These are phyloP conservation scores for Oeneis ivallda DNA, from an alignment of 2,888 invertebrate genomes.

Conservation along the genomic window DNA sequence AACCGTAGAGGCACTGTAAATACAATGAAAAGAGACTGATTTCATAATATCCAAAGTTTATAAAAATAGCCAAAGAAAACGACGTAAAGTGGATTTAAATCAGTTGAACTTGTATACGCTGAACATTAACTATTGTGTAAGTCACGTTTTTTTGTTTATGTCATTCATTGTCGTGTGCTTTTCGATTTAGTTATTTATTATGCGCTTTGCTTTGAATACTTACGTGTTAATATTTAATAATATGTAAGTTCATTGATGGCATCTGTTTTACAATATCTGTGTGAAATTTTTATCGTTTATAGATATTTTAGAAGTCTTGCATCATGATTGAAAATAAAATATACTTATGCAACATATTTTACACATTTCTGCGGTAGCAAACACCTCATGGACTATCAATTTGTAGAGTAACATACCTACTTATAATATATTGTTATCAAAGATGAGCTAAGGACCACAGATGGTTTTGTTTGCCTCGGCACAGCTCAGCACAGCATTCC, in stretches of 20 bases:
- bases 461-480: slow-evolving; percentile 40
- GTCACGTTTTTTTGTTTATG: slow-evolving; percentile 79
- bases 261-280: slow-evolving; percentile 29
- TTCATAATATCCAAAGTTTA: slow-evolving; percentile 75
- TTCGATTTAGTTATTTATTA: slow-evolving; percentile 52
- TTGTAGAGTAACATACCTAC: not conserved
- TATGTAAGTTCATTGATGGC: slow-evolving; percentile 34
- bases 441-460: slow-evolving; percentile 26
- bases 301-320: slow-evolving; percentile 32
- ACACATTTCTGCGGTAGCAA: not conserved
- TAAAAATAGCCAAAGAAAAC: slow-evolving; percentile 67
- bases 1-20: slow-evolving; percentile 71
- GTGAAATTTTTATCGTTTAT: slow-evolving; percentile 32
- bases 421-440: slow-evolving; percentile 10
- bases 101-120: slow-evolving; percentile 60
- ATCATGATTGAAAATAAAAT: slow-evolving; percentile 19
- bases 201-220: slow-evolving; percentile 67
- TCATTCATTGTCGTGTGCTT: slow-evolving; percentile 81
- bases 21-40: slow-evolving; percentile 76
- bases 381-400: not conserved
- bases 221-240: slow-evolving; percentile 30
- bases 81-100: slow-evolving; percentile 65
- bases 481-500: slow-evolving; percentile 52
- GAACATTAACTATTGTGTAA: slow-evolving; percentile 78
- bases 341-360: not conserved